These are phyloP conservation scores for Simalia tracyae DNA, from an alignment of 2,797 vertebrate species.

Conservation along the genomic window DNA sequence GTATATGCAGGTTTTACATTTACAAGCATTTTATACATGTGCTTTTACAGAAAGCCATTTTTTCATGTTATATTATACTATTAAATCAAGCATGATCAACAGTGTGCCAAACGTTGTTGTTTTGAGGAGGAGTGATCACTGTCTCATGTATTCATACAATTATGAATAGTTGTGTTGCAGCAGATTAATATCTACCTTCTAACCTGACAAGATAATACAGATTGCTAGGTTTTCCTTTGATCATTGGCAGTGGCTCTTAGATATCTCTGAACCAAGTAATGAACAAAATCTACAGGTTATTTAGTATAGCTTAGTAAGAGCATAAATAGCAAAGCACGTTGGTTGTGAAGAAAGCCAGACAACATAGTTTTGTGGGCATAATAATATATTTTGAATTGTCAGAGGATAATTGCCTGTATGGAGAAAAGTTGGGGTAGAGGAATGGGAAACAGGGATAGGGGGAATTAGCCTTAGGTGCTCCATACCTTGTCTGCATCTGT, in stretches of 20 bases:
- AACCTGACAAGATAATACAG: neutral
- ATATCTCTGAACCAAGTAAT: neutral
- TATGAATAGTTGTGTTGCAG: neutral
- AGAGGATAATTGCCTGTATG: neutral
- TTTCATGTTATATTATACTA: neutral
- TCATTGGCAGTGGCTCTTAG: neutral
- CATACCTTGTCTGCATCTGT: neutral
- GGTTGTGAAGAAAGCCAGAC: neutral
- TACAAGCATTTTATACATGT: neutral
- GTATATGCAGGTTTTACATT: neutral
- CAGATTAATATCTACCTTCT: neutral
- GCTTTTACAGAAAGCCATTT: neutral
- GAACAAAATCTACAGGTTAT: neutral
- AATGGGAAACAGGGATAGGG: neutral
- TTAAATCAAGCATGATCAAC: too few species aligned
- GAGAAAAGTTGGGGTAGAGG: neutral
- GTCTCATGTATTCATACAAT: neutral
- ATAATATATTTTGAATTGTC: neutral
- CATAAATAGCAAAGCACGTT: neutral
- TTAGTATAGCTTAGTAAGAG: neutral
- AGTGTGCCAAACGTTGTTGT: too few species aligned
- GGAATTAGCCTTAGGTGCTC: neutral
- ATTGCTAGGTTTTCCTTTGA: neutral
- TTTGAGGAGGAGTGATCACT: neutral
- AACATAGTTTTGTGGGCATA: neutral